Evolutionary conservation across 2,113 vertebrate genomes (phyloP), one percentile per base, ranked within the genome.

Genomic region (Ctenodactylus gundi): DNA sequence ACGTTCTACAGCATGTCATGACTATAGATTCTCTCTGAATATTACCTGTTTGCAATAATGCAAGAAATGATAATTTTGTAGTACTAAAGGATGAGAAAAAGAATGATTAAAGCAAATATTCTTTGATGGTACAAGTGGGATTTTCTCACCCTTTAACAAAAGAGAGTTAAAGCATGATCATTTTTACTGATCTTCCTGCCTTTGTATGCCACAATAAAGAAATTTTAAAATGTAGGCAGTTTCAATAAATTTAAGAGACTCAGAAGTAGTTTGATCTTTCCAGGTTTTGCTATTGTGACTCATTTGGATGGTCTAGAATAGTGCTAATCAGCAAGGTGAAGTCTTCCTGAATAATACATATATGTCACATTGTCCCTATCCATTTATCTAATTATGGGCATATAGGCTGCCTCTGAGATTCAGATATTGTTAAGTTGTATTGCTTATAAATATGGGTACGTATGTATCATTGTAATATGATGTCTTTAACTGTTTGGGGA

Each of bases 1-100:
- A 98, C 94, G 36, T 96, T 98, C 92, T 97, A 98, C 97, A 99
- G 98, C 96, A 99, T 93, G 98, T 98, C 97, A 99, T 96, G 58
- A 97, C 97, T 58, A 95, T 93, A 88, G 97, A 76, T 68, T 97
- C 97, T 85, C 98, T 98, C 34, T 98, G 95, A 80, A 97, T 97
- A 46, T 99, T 97, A 58, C 99, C 98, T 64, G 97, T 98, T 97
- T 99, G 97, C 96, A 99, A 96, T 90, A 99, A 44, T 98, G 97
- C 81, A 99, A 98, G 67, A 99, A 99, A 90, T 98, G 97, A 92
- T 98, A 95, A 18, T 98, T 99, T 95, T 98, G 98, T 85, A 99
- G 97, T 18, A 99, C 98, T 99, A 97, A 6, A 92, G 93, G 46
- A 90, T 90, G 65, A 80, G n/a, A 62, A 72, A 44, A 55, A 87